phyloP scores from a whole-genome alignment of 2,113 vertebrate species.

The Nothobranchius furzeri region DNA sequence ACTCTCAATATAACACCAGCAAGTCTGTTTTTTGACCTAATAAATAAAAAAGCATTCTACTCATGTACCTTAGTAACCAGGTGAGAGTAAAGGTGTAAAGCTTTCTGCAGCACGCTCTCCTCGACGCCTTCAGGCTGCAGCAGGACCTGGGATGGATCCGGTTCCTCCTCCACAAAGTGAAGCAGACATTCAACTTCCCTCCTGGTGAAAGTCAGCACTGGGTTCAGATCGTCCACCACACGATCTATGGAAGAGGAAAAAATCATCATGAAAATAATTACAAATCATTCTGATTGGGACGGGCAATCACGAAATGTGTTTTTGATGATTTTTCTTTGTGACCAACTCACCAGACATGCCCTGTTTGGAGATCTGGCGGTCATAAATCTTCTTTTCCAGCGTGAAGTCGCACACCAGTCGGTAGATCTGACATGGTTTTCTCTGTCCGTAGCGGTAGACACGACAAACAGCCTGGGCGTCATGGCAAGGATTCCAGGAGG shows the following conservation, averaged over 20 bases:
- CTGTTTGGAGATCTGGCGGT: constrained; percentile 97
- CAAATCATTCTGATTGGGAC: too few species aligned
- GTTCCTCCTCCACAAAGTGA: constrained; percentile 95
- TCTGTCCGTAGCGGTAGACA: constrained; percentile 95
- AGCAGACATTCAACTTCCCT: constrained; percentile 94
- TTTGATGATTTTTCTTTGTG: not conserved
- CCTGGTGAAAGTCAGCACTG: constrained; percentile 90
- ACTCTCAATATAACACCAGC: not conserved
- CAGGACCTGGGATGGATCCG: constrained; percentile 75
- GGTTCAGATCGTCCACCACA: constrained; percentile 95
- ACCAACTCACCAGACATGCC: constrained; percentile 90
- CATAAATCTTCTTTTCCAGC: constrained; percentile 97
- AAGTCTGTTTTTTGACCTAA: too few species aligned
- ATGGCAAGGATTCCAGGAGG: constrained; percentile 97
- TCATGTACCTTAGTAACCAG: constrained; percentile 90
- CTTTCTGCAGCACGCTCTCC: constrained; percentile 86
- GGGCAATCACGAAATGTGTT: not conserved
- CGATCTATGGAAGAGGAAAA: constrained; percentile 79
- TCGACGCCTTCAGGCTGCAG: constrained; percentile 73
- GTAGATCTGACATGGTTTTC: constrained; percentile 92
- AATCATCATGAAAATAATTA: too few species aligned
- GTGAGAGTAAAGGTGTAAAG: constrained; percentile 86
- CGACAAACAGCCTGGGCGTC: constrained; percentile 95
- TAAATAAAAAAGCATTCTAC: not conserved
- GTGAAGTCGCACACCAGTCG: constrained; percentile 95